phyloP scores from a whole-genome alignment of 1,140 invertebrate genomes.

The Aphaenogaster ashmeadi region DNA sequence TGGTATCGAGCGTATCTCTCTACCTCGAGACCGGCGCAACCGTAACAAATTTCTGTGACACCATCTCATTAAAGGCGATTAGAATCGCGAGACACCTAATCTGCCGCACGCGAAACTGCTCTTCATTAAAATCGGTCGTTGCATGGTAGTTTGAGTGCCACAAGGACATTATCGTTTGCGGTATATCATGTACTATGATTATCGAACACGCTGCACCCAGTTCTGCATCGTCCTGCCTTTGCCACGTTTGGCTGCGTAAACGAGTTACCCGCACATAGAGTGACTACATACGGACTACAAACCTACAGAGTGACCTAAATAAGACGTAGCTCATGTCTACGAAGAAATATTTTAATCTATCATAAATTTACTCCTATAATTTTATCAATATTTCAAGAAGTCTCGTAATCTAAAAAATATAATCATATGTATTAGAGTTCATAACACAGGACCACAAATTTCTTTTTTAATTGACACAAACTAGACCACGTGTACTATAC shows the following conservation, averaged over 20 bases:
- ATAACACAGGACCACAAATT: too few species aligned
- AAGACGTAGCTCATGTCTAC: background rate
- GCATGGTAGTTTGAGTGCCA: conserved; percentile 6
- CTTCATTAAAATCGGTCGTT: conserved; percentile 52
- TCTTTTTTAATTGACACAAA: too few species aligned
- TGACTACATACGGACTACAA: background rate
- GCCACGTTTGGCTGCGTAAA: background rate
- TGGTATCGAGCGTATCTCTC: background rate
- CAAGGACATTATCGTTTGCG: conserved; percentile 30
- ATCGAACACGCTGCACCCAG: conserved; percentile 4
- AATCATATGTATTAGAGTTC: background rate
- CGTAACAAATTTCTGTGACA: conserved; percentile 42
- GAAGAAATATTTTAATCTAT: background rate
- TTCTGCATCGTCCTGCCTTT: background rate
- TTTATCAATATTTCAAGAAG: background rate
- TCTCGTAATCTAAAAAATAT: background rate
- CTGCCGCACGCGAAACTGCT: conserved; percentile 45
- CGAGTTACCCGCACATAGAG: background rate
- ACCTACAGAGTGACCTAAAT: conserved; percentile 23
- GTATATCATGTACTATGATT: conserved; percentile 38
- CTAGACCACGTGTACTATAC: too few species aligned
- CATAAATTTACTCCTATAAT: background rate
- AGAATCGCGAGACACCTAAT: conserved; percentile 52
- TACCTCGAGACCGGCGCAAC: background rate
- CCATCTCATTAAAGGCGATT: conserved; percentile 41